phyloP scores from a whole-genome alignment of 1,140 invertebrate genomes.

The Glossosoma conforme region DNA sequence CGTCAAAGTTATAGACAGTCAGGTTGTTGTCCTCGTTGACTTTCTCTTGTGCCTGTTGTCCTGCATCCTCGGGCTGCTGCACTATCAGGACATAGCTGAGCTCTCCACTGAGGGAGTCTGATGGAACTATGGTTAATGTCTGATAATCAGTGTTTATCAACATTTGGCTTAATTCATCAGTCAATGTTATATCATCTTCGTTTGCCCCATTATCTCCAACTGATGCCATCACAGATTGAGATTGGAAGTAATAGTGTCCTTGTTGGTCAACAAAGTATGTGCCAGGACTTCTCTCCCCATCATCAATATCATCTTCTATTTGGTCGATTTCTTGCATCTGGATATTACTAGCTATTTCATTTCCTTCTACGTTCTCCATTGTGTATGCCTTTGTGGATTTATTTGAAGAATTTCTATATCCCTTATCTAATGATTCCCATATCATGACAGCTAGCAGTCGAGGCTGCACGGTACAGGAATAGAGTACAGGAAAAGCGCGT shows the following conservation, averaged over 20 bases:
- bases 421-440: too few species aligned
- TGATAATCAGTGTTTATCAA: too few species aligned
- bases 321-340: conserved; percentile 18
- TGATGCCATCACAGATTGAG: conserved; percentile 7
- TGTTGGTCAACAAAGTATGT: conserved; percentile 74
- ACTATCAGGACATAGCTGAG: conserved; percentile 88
- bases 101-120: conserved; percentile 73
- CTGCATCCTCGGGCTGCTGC: conserved; percentile 64
- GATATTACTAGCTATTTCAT: too few species aligned
- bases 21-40: conserved; percentile 56
- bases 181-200: too few species aligned
- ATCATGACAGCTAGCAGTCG: too few species aligned
- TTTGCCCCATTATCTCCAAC: background rate
- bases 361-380: too few species aligned
- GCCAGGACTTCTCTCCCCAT: conserved; percentile 54
- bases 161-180: too few species aligned
- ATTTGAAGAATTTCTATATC: too few species aligned
- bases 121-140: conserved; percentile 81
- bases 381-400: too few species aligned
- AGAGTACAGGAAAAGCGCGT: too few species aligned
- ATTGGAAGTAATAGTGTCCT: conserved; percentile 72
- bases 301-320: conserved; percentile 35
- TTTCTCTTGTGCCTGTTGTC: conserved; percentile 54
- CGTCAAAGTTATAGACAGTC: conserved; percentile 62
- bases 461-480: too few species aligned